Evolutionary conservation across 92 coral and sea anemone species (phyloP), one percentile per base, ranked within the genome.

Genomic region (Parazoanthus darwini): DNA sequence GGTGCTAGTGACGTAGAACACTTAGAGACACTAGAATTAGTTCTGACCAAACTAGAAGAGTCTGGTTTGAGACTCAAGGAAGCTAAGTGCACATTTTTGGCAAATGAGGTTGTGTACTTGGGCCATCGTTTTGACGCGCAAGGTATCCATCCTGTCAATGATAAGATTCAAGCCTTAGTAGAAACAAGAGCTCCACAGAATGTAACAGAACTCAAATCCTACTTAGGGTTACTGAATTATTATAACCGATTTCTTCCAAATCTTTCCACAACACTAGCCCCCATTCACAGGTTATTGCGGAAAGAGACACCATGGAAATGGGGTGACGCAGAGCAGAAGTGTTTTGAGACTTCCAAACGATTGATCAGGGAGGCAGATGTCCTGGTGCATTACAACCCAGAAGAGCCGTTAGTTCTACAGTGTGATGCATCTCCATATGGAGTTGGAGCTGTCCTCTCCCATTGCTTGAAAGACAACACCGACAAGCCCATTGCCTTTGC

Each of bases 391-490:
- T 73, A 88, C 90, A 79, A 79, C 90, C 42, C 90, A 77, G 78
- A 63, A 26, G 16, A 59, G 50, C 85, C 82, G 73, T 38, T 86
- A 38, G n/a, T 42, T 43, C 71, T 86, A 11, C 80, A 63, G 68
- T 86, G 89, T 76, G 89, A 86, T 77, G 90, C 90, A 38, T 78
- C 85, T 35, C 90, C 90, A n/a, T 87, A 70, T 38, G 90, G 90
- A 26, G n/a, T 87, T 50, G 90, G 90, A 35, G 90, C 90, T 25
- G 85, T 87, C 72, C 77, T 87, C 50, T 78, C 90, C 70, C 90
- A 87, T 63, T 51, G 56, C 59, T 35, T 87, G 70, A 84, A 78
- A 39, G 90, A 87, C 78, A 77, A 42, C 59, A 59, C 37, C 22
- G 90, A 78, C 58, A 87, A 78, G 78, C 90, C 85, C 11, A 87